Conservation (phyloP, 2,888 invertebrate genomes). For the Caenorhabditis auriculariae region DNA sequence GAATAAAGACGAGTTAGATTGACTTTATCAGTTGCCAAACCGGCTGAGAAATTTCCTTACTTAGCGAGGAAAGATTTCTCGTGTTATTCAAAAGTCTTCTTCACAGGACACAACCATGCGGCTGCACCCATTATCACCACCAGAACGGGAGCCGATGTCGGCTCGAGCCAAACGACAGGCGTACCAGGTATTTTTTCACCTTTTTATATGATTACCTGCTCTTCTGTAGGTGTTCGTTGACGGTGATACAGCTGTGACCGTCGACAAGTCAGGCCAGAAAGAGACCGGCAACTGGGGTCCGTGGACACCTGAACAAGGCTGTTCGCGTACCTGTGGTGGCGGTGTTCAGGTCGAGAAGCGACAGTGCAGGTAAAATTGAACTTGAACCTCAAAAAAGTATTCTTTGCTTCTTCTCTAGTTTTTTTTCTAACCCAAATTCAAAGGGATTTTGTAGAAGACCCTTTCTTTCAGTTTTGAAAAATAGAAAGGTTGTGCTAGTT, state of each 20-base stretch:
- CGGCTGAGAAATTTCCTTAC: too few relatives aligned
- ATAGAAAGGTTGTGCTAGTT: too few relatives aligned
- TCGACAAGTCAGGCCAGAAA: slow-evolving; percentile 56
- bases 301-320: slow-evolving; percentile 81
- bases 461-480: too few relatives aligned
- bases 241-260: slow-evolving; percentile 58
- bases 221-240: slow-evolving; percentile 46
- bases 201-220: neutral
- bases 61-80: too few relatives aligned
- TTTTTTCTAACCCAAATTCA: too few relatives aligned
- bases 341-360: slow-evolving; percentile 85
- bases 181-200: slow-evolving; percentile 46
- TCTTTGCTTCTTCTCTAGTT: too few relatives aligned
- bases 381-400: too few relatives aligned
- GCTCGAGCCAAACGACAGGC: slow-evolving; percentile 57
- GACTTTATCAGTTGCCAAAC: too few relatives aligned
- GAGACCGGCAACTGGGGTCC: slow-evolving; percentile 69
- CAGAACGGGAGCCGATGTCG: slow-evolving; percentile 45
- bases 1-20: too few relatives aligned
- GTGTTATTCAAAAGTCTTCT: slow-evolving; percentile 11
- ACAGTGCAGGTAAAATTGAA: slow-evolving; percentile 52
- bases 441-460: too few relatives aligned
- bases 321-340: slow-evolving; percentile 88
- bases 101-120: too few relatives aligned
- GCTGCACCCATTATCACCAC: slow-evolving; percentile 54